Percentiles rank a stretch among this genome's conserved stretches.
Evolutionary conservation across 1,140 invertebrate genomes (phyloP).

Genomic region (Anthonomus grandis): DNA sequence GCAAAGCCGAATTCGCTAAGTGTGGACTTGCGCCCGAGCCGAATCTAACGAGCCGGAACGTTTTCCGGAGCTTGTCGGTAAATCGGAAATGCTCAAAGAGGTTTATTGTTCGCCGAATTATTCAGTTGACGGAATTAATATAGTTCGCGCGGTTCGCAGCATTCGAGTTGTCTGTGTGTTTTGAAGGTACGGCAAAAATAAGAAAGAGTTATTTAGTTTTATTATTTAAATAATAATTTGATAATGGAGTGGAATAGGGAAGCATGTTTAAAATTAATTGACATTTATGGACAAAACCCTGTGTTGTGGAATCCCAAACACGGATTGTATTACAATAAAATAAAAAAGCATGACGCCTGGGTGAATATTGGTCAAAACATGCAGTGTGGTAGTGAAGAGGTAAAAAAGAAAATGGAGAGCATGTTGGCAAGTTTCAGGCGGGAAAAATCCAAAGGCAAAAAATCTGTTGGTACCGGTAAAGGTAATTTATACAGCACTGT

Average conservation of each 20-base stretch:
- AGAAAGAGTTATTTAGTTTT: not conserved
- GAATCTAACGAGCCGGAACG: too few species aligned
- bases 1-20: too few species aligned
- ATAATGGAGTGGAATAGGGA: conserved; percentile 10
- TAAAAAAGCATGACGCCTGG: conserved; percentile 13
- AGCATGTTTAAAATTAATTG: conserved; percentile 13
- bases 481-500: too few species aligned
- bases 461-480: too few species aligned
- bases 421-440: conserved; percentile 4
- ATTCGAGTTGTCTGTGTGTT: too few species aligned
- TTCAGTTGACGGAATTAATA: too few species aligned
- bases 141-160: too few species aligned
- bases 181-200: too few species aligned
- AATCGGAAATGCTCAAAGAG: too few species aligned
- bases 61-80: too few species aligned
- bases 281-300: not conserved
- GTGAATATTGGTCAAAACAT: not conserved
- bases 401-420: conserved; percentile 18
- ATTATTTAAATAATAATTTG: not conserved
- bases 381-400: not conserved
- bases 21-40: too few species aligned
- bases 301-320: conserved; percentile 12
- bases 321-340: conserved; percentile 12
- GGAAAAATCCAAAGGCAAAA: conserved; percentile 4
- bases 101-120: too few species aligned